Percentiles rank a stretch among this genome's conserved stretches.
Evolutionary conservation across 2,113 vertebrate genomes (phyloP).

Genomic region (Gyps fulvus): DNA sequence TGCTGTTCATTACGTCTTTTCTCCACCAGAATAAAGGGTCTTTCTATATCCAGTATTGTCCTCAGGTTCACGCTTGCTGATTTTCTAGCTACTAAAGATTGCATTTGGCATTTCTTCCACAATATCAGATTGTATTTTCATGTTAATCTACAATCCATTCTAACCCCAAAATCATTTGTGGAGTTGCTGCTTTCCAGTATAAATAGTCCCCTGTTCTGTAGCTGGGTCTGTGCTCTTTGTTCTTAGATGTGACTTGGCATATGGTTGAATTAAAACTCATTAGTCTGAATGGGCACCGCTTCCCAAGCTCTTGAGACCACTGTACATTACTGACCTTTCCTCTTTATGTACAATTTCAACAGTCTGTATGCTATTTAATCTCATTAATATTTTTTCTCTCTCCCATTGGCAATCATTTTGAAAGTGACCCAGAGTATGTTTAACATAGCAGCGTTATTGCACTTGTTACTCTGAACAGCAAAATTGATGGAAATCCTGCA

Average conservation of each 20-base stretch:
- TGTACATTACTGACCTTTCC: neutral
- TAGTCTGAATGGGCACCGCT: neutral
- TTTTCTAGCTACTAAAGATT: neutral
- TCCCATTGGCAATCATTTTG: neutral
- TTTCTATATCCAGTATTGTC: neutral
- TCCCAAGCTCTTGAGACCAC: neutral
- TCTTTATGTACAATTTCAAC: neutral
- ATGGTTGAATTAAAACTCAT: neutral
- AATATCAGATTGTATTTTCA: neutral
- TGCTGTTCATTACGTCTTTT: neutral
- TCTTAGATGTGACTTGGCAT: neutral
- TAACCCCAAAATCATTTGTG: neutral
- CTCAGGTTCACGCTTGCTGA: neutral
- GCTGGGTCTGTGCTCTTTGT: neutral
- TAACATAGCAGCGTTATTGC: neutral
- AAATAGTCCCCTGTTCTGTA: neutral
- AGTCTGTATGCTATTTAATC: neutral
- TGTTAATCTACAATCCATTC: neutral
- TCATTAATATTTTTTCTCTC: neutral
- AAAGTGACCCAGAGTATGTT: neutral
- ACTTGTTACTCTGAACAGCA: neutral
- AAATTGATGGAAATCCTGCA: neutral
- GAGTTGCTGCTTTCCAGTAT: neutral
- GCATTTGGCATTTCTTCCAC: neutral
- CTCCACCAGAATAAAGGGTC: neutral